These are phyloP conservation scores for Xyrichtys novacula DNA, from an alignment of 2,797 vertebrate genomes.

Conservation along the genomic window DNA sequence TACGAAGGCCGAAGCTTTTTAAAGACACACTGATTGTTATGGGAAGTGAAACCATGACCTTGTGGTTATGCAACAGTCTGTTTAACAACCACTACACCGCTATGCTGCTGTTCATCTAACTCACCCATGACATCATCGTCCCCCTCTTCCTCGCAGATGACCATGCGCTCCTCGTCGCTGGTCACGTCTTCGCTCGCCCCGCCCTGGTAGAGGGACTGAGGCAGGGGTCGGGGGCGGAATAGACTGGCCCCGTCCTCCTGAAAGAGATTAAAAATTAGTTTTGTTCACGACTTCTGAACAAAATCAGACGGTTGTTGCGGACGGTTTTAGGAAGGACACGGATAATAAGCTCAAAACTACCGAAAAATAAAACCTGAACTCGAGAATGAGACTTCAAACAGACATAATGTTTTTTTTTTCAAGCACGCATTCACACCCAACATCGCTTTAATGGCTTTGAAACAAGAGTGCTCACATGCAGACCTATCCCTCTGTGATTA, in stretches of 20 bases:
- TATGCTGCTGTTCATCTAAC: slow-evolving; percentile 83
- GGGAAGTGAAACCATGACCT: slow-evolving; percentile 55
- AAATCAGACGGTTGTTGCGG: background rate
- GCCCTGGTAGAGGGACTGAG: slow-evolving; percentile 75
- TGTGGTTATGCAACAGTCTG: slow-evolving; percentile 21
- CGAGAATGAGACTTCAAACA: slow-evolving; percentile 26
- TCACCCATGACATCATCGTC: slow-evolving; percentile 96
- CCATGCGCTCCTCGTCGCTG: slow-evolving; percentile 96
- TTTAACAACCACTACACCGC: slow-evolving; percentile 8
- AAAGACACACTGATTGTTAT: slow-evolving; percentile 4
- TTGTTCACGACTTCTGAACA: background rate
- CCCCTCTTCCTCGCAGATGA: slow-evolving; percentile 96
- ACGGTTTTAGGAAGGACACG: background rate
- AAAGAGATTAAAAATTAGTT: background rate
- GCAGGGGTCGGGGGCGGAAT: slow-evolving; percentile 54
- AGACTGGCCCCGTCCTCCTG: slow-evolving; percentile 70
- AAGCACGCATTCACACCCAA: slow-evolving; percentile 33
- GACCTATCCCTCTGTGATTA: slow-evolving; percentile 55
- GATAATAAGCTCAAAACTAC: background rate
- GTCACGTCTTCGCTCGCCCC: slow-evolving; percentile 93
- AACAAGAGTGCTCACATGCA: slow-evolving; percentile 57
- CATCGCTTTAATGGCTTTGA: slow-evolving; percentile 43
- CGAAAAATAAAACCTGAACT: slow-evolving; percentile 1
- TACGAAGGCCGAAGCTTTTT: slow-evolving; percentile 5
- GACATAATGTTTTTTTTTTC: slow-evolving; percentile 37